Base-by-base conservation (phyloP, 2,113 vertebrate species). In the Lathamus discolor region DNA sequence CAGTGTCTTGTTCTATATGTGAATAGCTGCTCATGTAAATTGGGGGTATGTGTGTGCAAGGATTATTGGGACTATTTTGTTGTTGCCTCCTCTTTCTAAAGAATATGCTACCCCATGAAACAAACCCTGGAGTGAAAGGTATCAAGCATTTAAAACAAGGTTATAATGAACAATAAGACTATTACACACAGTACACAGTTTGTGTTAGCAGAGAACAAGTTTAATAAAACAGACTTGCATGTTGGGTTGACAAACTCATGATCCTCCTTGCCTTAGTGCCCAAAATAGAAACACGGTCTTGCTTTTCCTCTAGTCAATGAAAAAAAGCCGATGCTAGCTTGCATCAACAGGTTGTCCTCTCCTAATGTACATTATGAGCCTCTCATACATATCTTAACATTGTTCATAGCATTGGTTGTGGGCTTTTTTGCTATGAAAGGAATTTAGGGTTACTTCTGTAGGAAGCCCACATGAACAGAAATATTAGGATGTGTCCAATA, bases 221-320 rank as follows among this genome's bases (percentile, higher is more conserved):
- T 93, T 95, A 95, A 94, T 95, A 44, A n/a, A 88, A 80, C 27
- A 68, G 46, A 63, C 29, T 72, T 61, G 46, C 51, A 27, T 5
- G 11, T 29, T 46, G 11, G 31, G 61, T 55, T 70, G 51, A 92
- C 73, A 78, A 43, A 72, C 78, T 64, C 55, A 51, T 41, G 9
- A 3, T 57, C 51, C 23, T 70, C 52, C 33, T 72, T 80, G 55
- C 51, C 29, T 20, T 2, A 51, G 28, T 23, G 16, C 83, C 59
- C 27, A 17, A 74, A 80, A 0, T 1, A 77, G 49, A 88, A 88
- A 41, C 20, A 63, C 0, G 0, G 48, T 68, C 62, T 67, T 48
- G 39, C 51, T 92, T 88, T 90, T 77, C 51, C 43, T 75, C 43
- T 72, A 10, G 37, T 67, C 9, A 67, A 3, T 66, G 61, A 69